Evolutionary conservation across 2,113 vertebrate genomes (phyloP).

Genomic region (Siniperca chuatsi): DNA sequence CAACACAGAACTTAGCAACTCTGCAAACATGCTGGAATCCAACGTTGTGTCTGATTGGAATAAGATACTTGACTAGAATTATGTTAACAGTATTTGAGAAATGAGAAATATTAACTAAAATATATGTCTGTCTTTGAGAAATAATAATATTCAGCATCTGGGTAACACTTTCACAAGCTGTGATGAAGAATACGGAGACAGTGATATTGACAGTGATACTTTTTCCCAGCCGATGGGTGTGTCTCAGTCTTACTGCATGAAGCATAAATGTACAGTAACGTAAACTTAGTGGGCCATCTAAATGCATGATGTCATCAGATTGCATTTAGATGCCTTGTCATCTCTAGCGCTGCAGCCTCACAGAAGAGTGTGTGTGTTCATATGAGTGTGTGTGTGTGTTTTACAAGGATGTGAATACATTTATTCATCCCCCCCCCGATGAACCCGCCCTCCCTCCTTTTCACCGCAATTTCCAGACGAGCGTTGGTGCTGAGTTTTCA

Average conservation of each 20-base stretch:
- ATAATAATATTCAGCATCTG: constrained; percentile 45
- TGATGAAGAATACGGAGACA: constrained; percentile 14
- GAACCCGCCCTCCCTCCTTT: constrained; percentile 15
- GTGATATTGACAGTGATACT: constrained; percentile 5
- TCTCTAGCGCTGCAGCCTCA: constrained; percentile 42
- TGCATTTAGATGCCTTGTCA: constrained; percentile 58
- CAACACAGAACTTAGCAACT: constrained; percentile 77
- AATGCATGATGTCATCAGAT: constrained; percentile 65
- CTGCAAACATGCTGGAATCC: constrained; percentile 73
- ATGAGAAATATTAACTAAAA: constrained; percentile 12
- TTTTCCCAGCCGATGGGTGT: constrained; percentile 25
- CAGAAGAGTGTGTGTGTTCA: constrained; percentile 11
- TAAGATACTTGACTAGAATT: constrained; percentile 59
- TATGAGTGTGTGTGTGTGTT: not conserved
- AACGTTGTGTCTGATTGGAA: constrained; percentile 72
- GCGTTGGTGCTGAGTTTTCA: constrained; percentile 72
- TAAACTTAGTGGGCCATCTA: constrained; percentile 57
- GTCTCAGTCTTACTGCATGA: constrained; percentile 21
- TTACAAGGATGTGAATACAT: constrained; percentile 29
- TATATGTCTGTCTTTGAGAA: constrained; percentile 8
- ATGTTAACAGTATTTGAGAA: constrained; percentile 53
- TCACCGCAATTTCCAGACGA: constrained; percentile 65
- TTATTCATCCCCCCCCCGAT: constrained; percentile 10
- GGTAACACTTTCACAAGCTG: constrained; percentile 37
- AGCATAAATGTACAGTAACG: constrained; percentile 36